A percentile compares a stretch with the other conserved stretches of the same genome.
Evolutionary conservation across 2,888 invertebrate species (phyloP).

Genomic region (Acanthosepion lycidas): DNA sequence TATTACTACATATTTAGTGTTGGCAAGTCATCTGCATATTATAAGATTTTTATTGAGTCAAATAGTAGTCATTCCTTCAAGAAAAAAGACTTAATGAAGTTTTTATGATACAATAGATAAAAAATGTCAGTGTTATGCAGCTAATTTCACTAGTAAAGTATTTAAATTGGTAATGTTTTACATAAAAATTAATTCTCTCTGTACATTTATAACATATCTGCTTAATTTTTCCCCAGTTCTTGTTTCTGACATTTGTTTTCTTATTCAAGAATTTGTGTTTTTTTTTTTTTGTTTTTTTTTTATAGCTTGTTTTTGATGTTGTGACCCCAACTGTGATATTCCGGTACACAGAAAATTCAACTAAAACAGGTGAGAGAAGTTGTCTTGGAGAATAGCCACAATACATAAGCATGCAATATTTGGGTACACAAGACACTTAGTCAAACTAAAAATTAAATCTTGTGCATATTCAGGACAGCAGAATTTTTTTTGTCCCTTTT

Average conservation of each 20-base stretch:
- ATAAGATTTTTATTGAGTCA: background rate
- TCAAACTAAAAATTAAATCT: too few relatives aligned
- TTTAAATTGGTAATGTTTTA: too few relatives aligned
- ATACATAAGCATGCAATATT: too few relatives aligned
- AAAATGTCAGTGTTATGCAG: too few relatives aligned
- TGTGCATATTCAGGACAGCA: too few relatives aligned
- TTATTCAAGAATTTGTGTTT: background rate
- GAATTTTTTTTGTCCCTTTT: too few relatives aligned
- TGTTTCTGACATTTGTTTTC: too few relatives aligned
- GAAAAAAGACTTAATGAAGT: background rate
- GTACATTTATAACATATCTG: too few relatives aligned
- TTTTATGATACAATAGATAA: background rate
- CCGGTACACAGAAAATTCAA: conserved; percentile 83
- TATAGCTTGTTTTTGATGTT: conserved; percentile 82
- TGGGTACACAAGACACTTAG: too few relatives aligned
- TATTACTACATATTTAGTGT: background rate
- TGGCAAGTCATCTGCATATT: background rate
- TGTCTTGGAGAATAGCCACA: background rate
- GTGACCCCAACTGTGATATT: conserved; percentile 90
- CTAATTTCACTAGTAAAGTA: too few relatives aligned
- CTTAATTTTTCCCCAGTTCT: too few relatives aligned
- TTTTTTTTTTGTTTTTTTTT: conserved; percentile 52
- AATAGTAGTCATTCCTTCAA: background rate
- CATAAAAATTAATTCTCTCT: too few relatives aligned
- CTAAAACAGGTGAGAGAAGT: conserved; percentile 56